Evolutionary conservation across 1,140 invertebrate species (phyloP), one percentile per base, ranked within the genome.

Genomic region (Drosophila kanapiae): DNA sequence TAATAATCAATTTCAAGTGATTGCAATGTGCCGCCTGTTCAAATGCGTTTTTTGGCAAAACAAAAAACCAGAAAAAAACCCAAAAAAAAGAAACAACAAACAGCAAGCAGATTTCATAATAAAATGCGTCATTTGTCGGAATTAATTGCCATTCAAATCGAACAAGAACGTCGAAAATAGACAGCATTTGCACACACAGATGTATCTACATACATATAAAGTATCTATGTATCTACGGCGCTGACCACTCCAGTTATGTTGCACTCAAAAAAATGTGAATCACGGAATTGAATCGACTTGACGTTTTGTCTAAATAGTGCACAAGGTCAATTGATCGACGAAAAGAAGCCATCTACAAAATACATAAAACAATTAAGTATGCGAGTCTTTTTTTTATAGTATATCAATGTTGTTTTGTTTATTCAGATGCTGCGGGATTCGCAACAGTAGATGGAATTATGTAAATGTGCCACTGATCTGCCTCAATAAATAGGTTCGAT

Each of bases 311-410:
- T 53, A 85, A 90, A 85, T 85, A 90, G 86, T 90, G 78, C 61
- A 75, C 85, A 90, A 90, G 85, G 85, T 90, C 86, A 91, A 91
- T 90, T 82, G 85, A 81, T 80, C 62, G 75, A 90, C 6, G 7
- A 87, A 88, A 83, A 75, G 74, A 23, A 13, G 14, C 0, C 76
- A 82, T 33, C 45, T 16, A 40, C 3, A 62, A 83, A 79, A 80
- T 67, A 79, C 75, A 37, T 3, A 54, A 54, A 88, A 74, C 72
- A 83, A 86, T 79, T 72, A 57, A 71, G 64, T 45, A 71, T 78
- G 57, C 45, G 48, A 74, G 60, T 81, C 54, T 63, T 31, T 56
- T 43, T 63, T 72, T 10, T 49, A 9, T 48, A 8, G 6, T 18
- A 5, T 53, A 13, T 64, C 31, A n/a, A 63, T 74, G 61, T 27